Evolutionary conservation across 2,797 vertebrate genomes (phyloP), one percentile per base, ranked within the genome.

Genomic region (Nothura maculosa): DNA sequence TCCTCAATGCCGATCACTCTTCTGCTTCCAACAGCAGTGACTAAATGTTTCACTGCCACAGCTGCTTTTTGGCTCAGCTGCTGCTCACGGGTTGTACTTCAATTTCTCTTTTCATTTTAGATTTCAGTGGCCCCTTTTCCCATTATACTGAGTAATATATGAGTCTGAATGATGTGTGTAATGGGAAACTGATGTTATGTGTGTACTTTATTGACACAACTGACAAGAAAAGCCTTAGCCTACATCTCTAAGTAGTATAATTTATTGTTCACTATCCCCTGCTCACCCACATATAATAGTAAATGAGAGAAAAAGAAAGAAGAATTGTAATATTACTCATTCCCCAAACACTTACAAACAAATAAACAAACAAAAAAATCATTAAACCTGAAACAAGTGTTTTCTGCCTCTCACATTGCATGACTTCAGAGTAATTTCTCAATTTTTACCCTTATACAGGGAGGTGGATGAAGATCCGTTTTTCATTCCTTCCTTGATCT

Each of bases 101-200:
- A 97, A 96, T 98, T 97, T 97, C 92, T 96, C 93, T 96, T 97
- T 96, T 96, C 89, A 92, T 98, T 97, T 96, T 91, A 96, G 90
- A 93, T 96, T 94, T 92, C 92, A 73, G 73, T 94, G 79, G 89
- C 79, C 91, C 42, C 85, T 94, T 96, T 96, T 96, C 87, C 97
- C 89, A 97, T 97, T 97, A 90, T 91, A 90, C 93, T 94, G 96
- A 96, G 96, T 96, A 97, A 97, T 96, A 96, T 94, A 95, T 96
- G 94, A 97, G 93, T 87, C 89, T 95, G 94, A 97, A 97, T 97
- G 97, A 96, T 96, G 95, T 97, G 72, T 96, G 72, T 95, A 96
- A 96, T 97, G 94, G 94, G 87, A 97, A 97, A 97, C 94, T 97
- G 95, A 97, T 96, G 94, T 93, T 97, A 94, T 96, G 74, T 95